Base-by-base conservation (phyloP, 2,888 invertebrate species). In the Panopea generosa region DNA sequence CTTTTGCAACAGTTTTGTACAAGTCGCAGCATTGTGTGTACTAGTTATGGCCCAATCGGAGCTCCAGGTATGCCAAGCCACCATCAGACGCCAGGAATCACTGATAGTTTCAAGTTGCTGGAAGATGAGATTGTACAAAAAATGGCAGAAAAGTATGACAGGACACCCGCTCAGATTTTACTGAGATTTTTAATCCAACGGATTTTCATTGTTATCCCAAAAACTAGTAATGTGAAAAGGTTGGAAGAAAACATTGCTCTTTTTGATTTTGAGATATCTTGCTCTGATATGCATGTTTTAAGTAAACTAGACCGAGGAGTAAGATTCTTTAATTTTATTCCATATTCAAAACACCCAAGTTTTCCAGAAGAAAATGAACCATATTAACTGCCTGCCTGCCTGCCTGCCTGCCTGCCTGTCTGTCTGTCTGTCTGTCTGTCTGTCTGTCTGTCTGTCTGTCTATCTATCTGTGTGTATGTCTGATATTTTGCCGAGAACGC, bases 81-180 rank as follows among this genome's bases (percentile, higher is more conserved):
- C 11, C 74, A 70, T 11, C 38, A 49, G 0, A 14, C 27, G 2
- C 47, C 40, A 3, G 69, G 69, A 4, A n/a, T n/a, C n/a, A 77
- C 78, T 0, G 50, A n/a, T 1, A 29, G 26, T 18, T 53, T 29
- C 11, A 47, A 20, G 6, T 49, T 74, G 7, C 60, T 87, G 9
- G 67, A 86, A 6, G 61, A 81, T 6, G 82, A 85, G 27, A 75
- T 66, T 1, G 75, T 85, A 7, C 57, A 85, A n/a, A 55, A 62
- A 16, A 71, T 90, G n/a, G 82, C 89, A 11, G 26, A 50, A 4
- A 83, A 82, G 9, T 81, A 86, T 33, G 63, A 68, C 4, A 83
- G 80, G 59, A 84, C 86, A 33, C 79, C 86, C 24, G 87, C 86
- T 4, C 88, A 90, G 56, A 82, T 90, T 52, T 69, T 90, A 52